These are phyloP conservation scores for Callipepla squamata DNA, from an alignment of 2,113 vertebrate genomes.

Conservation along the genomic window DNA sequence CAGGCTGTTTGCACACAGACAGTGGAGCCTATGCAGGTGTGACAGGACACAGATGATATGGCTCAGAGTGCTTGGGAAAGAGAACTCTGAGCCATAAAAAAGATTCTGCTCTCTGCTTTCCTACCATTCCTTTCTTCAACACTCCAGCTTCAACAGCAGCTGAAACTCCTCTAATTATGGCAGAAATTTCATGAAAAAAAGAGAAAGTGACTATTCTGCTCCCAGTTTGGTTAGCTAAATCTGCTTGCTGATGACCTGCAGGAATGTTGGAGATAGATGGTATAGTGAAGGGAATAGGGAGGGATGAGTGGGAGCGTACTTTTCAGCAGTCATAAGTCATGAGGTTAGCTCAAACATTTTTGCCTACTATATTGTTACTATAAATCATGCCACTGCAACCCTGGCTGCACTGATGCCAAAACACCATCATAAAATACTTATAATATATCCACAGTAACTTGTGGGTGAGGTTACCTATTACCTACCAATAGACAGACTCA, in stretches of 20 bases:
- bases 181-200: not conserved
- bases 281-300: not conserved
- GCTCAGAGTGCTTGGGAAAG: not conserved
- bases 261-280: not conserved
- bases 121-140: not conserved
- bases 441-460: not conserved
- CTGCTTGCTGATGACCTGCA: not conserved
- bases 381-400: not conserved
- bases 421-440: not conserved
- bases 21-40: not conserved
- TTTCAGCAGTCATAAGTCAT: not conserved
- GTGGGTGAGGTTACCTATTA: not conserved
- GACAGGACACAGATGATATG: not conserved
- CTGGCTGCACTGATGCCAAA: not conserved
- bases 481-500: not conserved
- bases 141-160: not conserved
- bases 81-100: not conserved
- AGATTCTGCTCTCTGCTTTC: not conserved
- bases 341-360: not conserved
- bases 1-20: not conserved
- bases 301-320: accelerated
- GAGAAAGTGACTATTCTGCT: not conserved
- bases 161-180: not conserved
- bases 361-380: not conserved
- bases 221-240: not conserved